Evolutionary conservation across 2,113 vertebrate species (phyloP), one percentile per base, ranked within the genome.

Genomic region (Myxocyprinus asiaticus): DNA sequence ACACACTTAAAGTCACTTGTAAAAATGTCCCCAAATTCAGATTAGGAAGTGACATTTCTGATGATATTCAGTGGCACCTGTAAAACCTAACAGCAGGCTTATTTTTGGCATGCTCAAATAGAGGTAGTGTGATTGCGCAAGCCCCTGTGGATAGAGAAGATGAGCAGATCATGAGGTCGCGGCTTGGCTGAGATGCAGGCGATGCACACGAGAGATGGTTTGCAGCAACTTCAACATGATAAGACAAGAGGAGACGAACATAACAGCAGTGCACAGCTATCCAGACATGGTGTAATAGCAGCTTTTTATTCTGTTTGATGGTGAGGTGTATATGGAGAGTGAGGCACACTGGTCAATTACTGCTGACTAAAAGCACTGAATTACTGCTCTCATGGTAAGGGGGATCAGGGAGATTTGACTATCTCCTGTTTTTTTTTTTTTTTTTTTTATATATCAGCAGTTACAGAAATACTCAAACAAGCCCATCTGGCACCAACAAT

Each of bases 131-230:
- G 22, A 74, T 79, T 50, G 62, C 73, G 58, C 22, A 33, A 33
- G 22, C 22, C 22, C 64, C 14, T 81, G 77, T 50, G 71, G 80
- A 80, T 86, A 63, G 73, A 80, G 15, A 67, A 76, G 64, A 70
- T 11, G 17, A 77, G 56, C 86, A 71, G 76, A 61, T n/a, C 33
- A 14, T 10, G 59, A 63, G 5, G 17, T 9, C 2, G 7, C 7
- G 5, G 7, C 33, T 7, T 74, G 17, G 7, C 71, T 50, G 61
- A 65, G 22, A 65, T 65, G 73, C 14, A 76, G 48, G 53, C 44
- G 72, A 17, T 66, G 69, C 5, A 45, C 4, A 4, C 9, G 1
- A 47, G 55, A 72, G 53, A 59, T 48, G 44, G 42, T 42, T 0
- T 22, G n/a, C 43, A 0, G 6, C n/a, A 12, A 69, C 51, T 69